phyloP scores from a whole-genome alignment of 2,113 vertebrate species.

The Pseudorhombus dupliciocellatus region DNA sequence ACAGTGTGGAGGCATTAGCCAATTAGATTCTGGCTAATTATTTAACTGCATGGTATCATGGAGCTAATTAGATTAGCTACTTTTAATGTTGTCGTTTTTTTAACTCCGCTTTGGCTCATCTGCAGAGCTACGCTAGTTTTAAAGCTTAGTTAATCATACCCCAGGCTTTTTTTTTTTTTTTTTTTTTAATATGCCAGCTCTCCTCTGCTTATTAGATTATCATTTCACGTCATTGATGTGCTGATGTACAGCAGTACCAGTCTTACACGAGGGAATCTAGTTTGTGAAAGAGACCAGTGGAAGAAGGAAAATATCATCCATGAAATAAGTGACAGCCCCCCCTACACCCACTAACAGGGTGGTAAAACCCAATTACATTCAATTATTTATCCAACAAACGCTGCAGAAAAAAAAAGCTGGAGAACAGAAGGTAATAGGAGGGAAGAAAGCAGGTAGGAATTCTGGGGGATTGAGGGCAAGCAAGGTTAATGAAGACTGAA shows the following conservation, averaged over 20 bases:
- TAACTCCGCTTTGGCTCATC: constrained; percentile 38
- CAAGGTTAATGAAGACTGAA: constrained; percentile 71
- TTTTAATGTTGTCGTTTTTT: constrained; percentile 55
- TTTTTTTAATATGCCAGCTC: constrained; percentile 27
- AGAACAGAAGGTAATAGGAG: background rate
- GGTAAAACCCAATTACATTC: constrained; percentile 57
- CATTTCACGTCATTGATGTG: constrained; percentile 51
- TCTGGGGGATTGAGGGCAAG: constrained; percentile 48
- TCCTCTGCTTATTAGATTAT: constrained; percentile 43
- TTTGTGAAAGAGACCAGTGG: background rate
- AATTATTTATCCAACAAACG: constrained; percentile 56
- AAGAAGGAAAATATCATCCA: constrained; percentile 18
- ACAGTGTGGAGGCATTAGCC: constrained; percentile 53
- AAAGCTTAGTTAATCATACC: constrained; percentile 58
- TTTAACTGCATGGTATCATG: constrained; percentile 64
- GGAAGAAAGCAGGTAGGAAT: constrained; percentile 38
- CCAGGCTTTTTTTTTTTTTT: constrained; percentile 23
- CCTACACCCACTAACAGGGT: constrained; percentile 38
- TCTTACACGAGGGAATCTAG: constrained; percentile 4
- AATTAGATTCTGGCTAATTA: constrained; percentile 67
- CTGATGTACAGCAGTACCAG: constrained; percentile 20
- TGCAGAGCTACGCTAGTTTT: constrained; percentile 32
- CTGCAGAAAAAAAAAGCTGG: constrained; percentile 13
- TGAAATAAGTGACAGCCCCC: constrained; percentile 28
- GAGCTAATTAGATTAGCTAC: constrained; percentile 66